These are phyloP conservation scores for Nasonia giraulti DNA, from an alignment of 1,140 invertebrate species.

Conservation along the genomic window DNA sequence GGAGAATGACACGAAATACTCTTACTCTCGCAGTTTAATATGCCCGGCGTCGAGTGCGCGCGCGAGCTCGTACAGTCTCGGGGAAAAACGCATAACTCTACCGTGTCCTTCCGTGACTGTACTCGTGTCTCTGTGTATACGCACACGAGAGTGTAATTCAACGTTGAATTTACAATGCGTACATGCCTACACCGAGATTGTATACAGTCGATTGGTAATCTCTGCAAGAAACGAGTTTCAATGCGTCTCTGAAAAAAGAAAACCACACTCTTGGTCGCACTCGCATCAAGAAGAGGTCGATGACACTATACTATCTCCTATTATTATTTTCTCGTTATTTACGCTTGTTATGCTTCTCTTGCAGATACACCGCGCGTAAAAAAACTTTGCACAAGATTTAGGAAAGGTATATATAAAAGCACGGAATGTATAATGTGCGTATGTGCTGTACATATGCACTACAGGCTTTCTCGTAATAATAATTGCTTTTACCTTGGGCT, in stretches of 20 bases:
- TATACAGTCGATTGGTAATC: too few species aligned
- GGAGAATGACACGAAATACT: conserved; percentile 19
- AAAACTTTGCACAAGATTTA: neutral
- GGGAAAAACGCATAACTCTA: neutral
- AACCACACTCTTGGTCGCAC: too few species aligned
- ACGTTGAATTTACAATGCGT: too few species aligned
- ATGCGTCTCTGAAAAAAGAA: too few species aligned
- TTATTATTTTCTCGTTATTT: too few species aligned
- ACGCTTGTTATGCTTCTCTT: neutral
- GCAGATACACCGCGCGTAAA: neutral
- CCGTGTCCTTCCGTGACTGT: neutral
- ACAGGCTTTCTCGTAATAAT: conserved; percentile 10
- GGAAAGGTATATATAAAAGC: neutral
- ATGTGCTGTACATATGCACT: neutral
- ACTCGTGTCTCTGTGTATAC: too few species aligned
- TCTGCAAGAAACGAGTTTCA: too few species aligned
- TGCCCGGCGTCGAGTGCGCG: neutral
- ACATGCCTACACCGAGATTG: too few species aligned
- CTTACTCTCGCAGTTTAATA: conserved; percentile 28
- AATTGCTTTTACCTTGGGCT: conserved; percentile 44
- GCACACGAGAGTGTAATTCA: too few species aligned
- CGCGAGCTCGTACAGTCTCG: too few species aligned
- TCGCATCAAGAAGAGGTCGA: too few species aligned
- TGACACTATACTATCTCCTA: too few species aligned
- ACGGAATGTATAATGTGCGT: neutral